Conservation (phyloP, 2,797 vertebrate genomes). For the Buceros bicornis region DNA sequence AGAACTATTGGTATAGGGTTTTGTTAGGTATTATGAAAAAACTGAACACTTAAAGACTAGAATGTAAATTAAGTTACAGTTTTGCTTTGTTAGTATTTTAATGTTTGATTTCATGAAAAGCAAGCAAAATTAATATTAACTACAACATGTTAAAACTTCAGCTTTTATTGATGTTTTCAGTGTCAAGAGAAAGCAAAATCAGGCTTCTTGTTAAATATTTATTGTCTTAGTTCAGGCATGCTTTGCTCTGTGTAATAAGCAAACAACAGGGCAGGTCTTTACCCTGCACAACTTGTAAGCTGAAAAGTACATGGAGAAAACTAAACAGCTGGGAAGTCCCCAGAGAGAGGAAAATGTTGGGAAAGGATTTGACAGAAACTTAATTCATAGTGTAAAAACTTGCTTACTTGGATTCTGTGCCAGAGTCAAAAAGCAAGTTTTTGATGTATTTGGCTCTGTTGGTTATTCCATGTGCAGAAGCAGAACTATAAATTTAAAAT, state of each 20-base stretch:
- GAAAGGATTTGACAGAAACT: neutral
- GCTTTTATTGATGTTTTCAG: neutral
- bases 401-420: neutral
- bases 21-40: neutral
- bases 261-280: constrained; percentile 19
- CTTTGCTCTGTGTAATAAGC: neutral
- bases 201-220: neutral
- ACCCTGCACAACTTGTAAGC: neutral
- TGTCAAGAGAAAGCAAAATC: neutral
- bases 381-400: neutral
- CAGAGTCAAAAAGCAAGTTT: neutral
- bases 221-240: neutral
- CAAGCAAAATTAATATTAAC: neutral
- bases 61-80: neutral
- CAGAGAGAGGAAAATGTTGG: neutral
- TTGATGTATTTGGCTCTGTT: neutral
- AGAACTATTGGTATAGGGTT: neutral
- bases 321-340: neutral
- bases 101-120: neutral
- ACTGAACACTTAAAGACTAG: neutral
- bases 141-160: neutral
- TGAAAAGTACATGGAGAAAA: neutral
- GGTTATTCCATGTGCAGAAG: neutral
- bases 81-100: neutral
- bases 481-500: neutral